Percentiles rank a stretch among this genome's conserved stretches.
Conservation (phyloP, 2,797 vertebrate species). For the Bucorvus abyssinicus region DNA sequence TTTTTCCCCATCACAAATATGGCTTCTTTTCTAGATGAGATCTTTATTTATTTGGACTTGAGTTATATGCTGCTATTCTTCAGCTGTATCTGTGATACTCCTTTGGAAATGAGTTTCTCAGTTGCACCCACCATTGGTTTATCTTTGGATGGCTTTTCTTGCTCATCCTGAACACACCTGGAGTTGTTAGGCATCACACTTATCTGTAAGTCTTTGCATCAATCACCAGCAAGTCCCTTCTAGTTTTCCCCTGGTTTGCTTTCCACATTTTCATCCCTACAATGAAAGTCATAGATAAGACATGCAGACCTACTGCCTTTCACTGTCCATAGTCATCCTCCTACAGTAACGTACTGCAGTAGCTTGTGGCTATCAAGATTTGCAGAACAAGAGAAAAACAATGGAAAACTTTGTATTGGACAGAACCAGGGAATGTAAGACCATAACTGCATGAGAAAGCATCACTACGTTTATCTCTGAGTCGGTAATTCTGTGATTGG, state of each 20-base stretch:
- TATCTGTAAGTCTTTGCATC: background rate
- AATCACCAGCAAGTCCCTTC: background rate
- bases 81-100: background rate
- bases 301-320: background rate
- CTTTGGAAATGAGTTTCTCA: background rate
- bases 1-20: background rate
- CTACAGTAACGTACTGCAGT: background rate
- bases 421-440: background rate
- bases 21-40: background rate
- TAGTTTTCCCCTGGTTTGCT: background rate
- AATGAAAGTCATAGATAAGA: rapidly evolving
- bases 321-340: rapidly evolving
- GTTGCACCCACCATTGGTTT: background rate
- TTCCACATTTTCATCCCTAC: background rate
- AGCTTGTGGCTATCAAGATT: background rate
- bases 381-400: background rate
- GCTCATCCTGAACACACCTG: background rate
- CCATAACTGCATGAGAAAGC: background rate
- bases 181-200: background rate
- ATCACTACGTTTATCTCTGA: background rate
- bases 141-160: background rate
- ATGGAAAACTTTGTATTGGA: background rate
- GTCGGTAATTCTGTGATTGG: background rate
- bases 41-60: background rate
- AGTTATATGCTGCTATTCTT: background rate